A percentile compares a stretch with the other conserved stretches of the same genome.
phyloP scores from a whole-genome alignment of 2,113 vertebrate genomes.

The Engystomops pustulosus region DNA sequence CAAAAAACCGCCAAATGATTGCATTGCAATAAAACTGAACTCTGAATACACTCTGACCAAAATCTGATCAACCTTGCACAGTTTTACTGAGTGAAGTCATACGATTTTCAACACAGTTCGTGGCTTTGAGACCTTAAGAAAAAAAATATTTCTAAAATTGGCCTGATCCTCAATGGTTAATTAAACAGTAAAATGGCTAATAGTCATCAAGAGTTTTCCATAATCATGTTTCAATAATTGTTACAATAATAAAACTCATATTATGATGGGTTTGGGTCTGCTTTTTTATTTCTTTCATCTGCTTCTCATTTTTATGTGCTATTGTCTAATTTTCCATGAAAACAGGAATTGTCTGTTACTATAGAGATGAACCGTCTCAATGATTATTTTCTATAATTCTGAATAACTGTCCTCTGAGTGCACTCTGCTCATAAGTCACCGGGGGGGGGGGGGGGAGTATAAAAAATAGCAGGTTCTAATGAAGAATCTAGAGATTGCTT shows the following conservation, averaged over 20 bases:
- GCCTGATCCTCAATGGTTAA: too few species aligned
- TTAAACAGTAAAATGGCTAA: not conserved
- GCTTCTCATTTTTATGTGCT: slow-evolving; percentile 41
- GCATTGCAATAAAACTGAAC: too few species aligned
- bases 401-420: not conserved
- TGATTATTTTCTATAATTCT: not conserved
- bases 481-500: not conserved
- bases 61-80: too few species aligned
- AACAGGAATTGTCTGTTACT: slow-evolving; percentile 24
- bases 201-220: not conserved
- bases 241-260: not conserved
- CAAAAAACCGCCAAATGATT: too few species aligned
- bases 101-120: too few species aligned
- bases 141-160: too few species aligned
- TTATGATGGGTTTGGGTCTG: not conserved
- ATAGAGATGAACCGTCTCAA: slow-evolving; percentile 2
- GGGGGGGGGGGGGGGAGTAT: not conserved
- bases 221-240: not conserved
- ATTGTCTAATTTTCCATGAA: slow-evolving; percentile 21
- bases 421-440: not conserved
- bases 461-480: not conserved
- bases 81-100: too few species aligned
- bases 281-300: slow-evolving; percentile 42
- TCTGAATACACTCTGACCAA: too few species aligned
- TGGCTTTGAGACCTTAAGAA: too few species aligned